Percentiles rank a stretch among this genome's conserved stretches.
phyloP scores from a whole-genome alignment of 2,888 invertebrate genomes.

The Imbricaverruca yamaguchii region DNA sequence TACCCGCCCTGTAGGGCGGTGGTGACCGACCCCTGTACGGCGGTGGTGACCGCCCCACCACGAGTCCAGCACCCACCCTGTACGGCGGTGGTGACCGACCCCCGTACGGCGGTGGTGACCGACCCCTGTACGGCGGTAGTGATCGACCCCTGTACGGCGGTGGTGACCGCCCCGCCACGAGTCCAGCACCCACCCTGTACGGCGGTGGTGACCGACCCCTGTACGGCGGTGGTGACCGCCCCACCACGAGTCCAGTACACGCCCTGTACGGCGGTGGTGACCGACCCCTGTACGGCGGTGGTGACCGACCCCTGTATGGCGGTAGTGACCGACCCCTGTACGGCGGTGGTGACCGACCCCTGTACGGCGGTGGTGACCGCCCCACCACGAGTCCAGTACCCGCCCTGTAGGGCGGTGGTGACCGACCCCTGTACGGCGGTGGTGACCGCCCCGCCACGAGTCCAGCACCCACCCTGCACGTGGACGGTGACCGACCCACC shows the following conservation, averaged over 20 bases:
- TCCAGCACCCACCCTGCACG: background rate
- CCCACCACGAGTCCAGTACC: too few species aligned
- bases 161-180: background rate
- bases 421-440: background rate
- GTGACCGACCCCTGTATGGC: too few species aligned
- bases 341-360: too few species aligned
- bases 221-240: background rate
- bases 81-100: background rate
- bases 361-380: too few species aligned
- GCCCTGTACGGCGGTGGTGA: background rate
- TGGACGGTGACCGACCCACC: background rate
- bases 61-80: too few species aligned
- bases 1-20: too few species aligned
- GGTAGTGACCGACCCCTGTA: too few species aligned
- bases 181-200: background rate
- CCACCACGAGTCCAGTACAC: background rate
- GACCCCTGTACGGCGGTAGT: background rate
- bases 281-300: too few species aligned
- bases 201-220: background rate
- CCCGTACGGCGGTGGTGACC: background rate
- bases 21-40: background rate
- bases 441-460: background rate
- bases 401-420: too few species aligned
- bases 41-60: too few species aligned
- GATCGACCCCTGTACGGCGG: background rate